A percentile compares a stretch with the other conserved stretches of the same genome.
Conservation (phyloP, 2,888 invertebrate genomes). For the Tortricodes alternella region DNA sequence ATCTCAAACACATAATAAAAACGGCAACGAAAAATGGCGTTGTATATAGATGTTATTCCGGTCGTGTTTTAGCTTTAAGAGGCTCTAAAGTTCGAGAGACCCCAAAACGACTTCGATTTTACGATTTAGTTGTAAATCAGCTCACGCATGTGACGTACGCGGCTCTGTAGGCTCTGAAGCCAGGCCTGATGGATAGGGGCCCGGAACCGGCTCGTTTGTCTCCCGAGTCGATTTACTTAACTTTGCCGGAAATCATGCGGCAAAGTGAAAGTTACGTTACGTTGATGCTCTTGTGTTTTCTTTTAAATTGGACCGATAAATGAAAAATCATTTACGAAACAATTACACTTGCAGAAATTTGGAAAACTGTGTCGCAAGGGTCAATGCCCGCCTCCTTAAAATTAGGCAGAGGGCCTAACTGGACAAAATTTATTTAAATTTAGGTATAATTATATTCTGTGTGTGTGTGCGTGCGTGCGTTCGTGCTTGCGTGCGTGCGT, state of each 20-base stretch:
- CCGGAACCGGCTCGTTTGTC: constrained; percentile 45
- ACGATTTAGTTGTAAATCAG: constrained; percentile 40
- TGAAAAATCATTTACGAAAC: no score
- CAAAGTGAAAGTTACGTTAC: not conserved
- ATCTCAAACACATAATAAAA: not conserved
- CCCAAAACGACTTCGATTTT: constrained; percentile 24
- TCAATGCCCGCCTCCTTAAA: no score
- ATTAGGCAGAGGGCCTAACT: no score
- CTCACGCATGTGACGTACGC: constrained; percentile 38
- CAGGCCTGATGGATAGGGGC: constrained; percentile 48
- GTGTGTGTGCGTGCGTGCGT: no score
- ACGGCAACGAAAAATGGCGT: not conserved
- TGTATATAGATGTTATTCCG: constrained; percentile 1
- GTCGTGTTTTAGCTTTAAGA: constrained; percentile 24
- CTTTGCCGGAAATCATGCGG: constrained; percentile 16
- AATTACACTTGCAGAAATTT: no score
- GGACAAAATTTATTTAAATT: no score
- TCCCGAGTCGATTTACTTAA: constrained; percentile 20
- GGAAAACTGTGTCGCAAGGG: no score
- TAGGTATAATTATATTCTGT: no score
- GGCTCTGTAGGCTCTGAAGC: not conserved
- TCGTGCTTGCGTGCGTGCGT: no score
- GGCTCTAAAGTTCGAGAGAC: constrained; percentile 16
- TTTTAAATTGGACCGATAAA: no score
- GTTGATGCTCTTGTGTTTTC: constrained; percentile 2